phyloP scores from a whole-genome alignment of 2,888 invertebrate species.

The Oeneis ivallda region DNA sequence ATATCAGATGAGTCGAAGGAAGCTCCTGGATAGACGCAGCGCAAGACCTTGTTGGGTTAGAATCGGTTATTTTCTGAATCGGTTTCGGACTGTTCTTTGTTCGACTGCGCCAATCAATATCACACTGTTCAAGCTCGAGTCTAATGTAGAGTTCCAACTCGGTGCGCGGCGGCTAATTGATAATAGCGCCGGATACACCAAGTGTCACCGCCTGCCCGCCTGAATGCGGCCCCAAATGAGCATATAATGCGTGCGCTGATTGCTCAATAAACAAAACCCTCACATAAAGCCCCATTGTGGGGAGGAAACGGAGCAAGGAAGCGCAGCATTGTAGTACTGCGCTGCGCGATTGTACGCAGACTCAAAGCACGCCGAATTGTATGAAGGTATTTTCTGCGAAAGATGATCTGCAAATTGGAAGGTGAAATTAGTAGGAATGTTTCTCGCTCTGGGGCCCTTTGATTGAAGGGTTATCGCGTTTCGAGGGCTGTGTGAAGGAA shows the following conservation, averaged over 20 bases:
- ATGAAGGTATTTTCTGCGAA: constrained; percentile 47
- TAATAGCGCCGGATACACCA: constrained; percentile 58
- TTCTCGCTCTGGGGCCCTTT: constrained; percentile 47
- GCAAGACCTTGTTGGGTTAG: too few species aligned
- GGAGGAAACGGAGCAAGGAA: constrained; percentile 52
- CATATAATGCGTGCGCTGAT: constrained; percentile 63
- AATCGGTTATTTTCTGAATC: too few species aligned
- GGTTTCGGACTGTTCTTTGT: too few species aligned
- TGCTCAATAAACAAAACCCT: constrained; percentile 44
- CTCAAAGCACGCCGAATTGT: constrained; percentile 68
- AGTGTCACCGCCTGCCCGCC: constrained; percentile 60
- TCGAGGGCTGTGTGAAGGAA: constrained; percentile 40
- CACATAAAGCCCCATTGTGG: constrained; percentile 53
- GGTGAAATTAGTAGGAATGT: constrained; percentile 69
- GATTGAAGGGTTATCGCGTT: constrained; percentile 55
- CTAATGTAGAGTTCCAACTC: background rate
- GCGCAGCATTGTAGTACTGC: constrained; percentile 51
- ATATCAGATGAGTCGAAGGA: too few species aligned
- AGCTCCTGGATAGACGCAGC: too few species aligned
- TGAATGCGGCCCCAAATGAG: constrained; percentile 66
- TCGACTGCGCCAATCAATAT: background rate
- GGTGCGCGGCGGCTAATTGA: constrained; percentile 61
- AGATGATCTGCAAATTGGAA: constrained; percentile 66
- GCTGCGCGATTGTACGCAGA: constrained; percentile 16
- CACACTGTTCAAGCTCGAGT: background rate